Percentiles rank a stretch among this genome's conserved stretches.
phyloP scores from a whole-genome alignment of 2,888 invertebrate species.

The Troglohyphantes excavatus region DNA sequence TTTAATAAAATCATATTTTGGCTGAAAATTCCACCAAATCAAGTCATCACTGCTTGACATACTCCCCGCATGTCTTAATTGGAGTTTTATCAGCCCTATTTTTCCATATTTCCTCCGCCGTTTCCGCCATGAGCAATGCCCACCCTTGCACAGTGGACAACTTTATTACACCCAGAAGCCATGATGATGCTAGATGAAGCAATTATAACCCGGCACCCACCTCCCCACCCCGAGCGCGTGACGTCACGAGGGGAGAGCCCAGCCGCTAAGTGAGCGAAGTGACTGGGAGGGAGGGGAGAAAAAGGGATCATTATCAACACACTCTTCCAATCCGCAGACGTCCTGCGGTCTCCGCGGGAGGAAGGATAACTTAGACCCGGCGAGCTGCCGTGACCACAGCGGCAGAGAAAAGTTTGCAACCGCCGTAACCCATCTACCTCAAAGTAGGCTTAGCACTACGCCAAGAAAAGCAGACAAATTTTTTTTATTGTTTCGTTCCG shows the following conservation, averaged over 20 bases:
- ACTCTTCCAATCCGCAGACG: constrained; percentile 32
- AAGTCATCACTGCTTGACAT: too few species aligned
- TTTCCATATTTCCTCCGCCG: background rate
- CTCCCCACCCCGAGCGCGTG: constrained; percentile 56
- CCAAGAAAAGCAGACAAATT: background rate
- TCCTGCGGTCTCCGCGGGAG: constrained; percentile 70
- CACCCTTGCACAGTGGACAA: constrained; percentile 24
- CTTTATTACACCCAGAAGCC: constrained; percentile 21
- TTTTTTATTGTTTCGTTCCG: constrained; percentile 27
- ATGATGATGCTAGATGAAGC: constrained; percentile 30
- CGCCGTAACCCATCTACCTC: constrained; percentile 66
- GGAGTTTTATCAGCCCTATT: background rate
- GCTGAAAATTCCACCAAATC: too few species aligned
- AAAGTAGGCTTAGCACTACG: constrained; percentile 46
- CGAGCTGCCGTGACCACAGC: constrained; percentile 27
- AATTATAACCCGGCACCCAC: constrained; percentile 10
- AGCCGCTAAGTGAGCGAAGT: constrained; percentile 46
- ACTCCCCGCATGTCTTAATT: too few species aligned
- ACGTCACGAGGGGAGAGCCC: constrained; percentile 68
- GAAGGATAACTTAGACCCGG: constrained; percentile 39
- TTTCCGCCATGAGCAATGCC: constrained; percentile 10
- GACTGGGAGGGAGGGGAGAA: constrained; percentile 30
- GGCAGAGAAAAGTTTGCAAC: constrained; percentile 44
- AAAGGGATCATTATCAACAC: constrained; percentile 57
- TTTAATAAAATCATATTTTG: background rate